Conservation (phyloP, 1,140 invertebrate species). For the Semibalanus balanoides region DNA sequence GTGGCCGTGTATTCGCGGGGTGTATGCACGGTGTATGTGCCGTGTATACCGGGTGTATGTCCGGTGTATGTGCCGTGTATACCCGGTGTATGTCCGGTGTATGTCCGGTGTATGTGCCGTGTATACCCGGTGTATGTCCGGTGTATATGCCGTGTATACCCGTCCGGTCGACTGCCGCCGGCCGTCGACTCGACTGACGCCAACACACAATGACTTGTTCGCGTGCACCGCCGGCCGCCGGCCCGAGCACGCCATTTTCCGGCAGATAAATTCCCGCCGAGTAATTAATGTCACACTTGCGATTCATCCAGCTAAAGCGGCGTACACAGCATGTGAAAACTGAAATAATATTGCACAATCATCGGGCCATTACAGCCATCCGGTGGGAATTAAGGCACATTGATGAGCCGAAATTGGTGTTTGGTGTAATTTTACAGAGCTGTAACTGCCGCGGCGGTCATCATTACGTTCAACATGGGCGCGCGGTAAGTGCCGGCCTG, state of each 20-base stretch:
- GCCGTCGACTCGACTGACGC: too few relatives aligned
- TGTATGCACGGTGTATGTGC: too few relatives aligned
- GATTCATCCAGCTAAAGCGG: not conserved
- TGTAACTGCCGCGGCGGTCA: not conserved
- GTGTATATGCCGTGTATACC: too few relatives aligned
- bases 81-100: too few relatives aligned
- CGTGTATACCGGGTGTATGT: too few relatives aligned
- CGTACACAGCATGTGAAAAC: not conserved
- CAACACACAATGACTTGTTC: not conserved
- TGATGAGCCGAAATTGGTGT: not conserved
- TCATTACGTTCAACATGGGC: not conserved
- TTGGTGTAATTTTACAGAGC: constrained; percentile 1
- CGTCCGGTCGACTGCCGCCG: too few relatives aligned
- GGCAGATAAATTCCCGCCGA: not conserved
- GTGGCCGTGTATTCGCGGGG: too few relatives aligned
- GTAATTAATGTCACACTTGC: not conserved
- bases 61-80: too few relatives aligned
- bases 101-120: too few relatives aligned
- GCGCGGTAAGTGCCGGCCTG: not conserved
- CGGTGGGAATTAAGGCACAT: not conserved
- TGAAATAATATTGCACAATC: constrained; percentile 2
- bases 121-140: too few relatives aligned
- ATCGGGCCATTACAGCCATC: not conserved
- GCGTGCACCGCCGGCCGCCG: not conserved
- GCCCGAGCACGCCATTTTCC: not conserved